These are phyloP conservation scores for Notodonta ziczac DNA, from an alignment of 2,888 invertebrate species.

Conservation along the genomic window DNA sequence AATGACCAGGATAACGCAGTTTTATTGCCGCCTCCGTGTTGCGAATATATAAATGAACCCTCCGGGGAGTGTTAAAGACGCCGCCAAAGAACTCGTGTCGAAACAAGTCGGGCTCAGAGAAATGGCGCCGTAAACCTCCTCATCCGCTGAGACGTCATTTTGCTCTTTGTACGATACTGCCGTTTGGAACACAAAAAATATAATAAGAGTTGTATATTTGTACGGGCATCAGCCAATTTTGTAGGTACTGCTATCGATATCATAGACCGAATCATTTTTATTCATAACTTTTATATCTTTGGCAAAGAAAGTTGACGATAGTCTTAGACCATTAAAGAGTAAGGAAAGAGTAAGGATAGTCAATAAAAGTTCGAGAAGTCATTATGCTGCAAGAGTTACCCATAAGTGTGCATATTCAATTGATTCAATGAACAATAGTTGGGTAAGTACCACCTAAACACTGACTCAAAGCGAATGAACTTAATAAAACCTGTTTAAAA, in stretches of 20 bases:
- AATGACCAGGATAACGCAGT: constrained; percentile 83
- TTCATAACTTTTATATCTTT: too few species aligned
- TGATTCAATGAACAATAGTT: background rate
- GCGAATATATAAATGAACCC: constrained; percentile 84
- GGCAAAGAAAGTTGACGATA: too few species aligned
- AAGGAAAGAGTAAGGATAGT: background rate
- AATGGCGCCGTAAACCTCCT: constrained; percentile 80
- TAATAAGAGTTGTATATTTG: constrained; percentile 56
- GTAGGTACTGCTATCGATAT: constrained; percentile 19
- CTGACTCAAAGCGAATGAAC: background rate
- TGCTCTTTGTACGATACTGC: constrained; percentile 63
- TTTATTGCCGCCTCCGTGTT: constrained; percentile 82
- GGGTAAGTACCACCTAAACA: background rate
- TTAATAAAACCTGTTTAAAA: constrained; percentile 12
- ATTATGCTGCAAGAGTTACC: background rate
- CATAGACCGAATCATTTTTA: constrained; percentile 11
- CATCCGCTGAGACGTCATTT: constrained; percentile 77
- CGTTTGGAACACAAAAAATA: constrained; percentile 64
- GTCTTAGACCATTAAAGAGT: constrained; percentile 2
- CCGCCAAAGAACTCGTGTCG: constrained; percentile 80
- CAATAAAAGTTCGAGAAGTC: background rate
- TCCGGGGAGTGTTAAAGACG: constrained; percentile 82
- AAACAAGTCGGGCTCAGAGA: constrained; percentile 79
- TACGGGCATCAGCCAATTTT: constrained; percentile 38
- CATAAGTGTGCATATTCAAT: background rate